Percentiles rank a stretch among this genome's conserved stretches.
These are phyloP conservation scores for Okamejei kenojei DNA, from an alignment of 2,797 vertebrate genomes.

Conservation along the genomic window DNA sequence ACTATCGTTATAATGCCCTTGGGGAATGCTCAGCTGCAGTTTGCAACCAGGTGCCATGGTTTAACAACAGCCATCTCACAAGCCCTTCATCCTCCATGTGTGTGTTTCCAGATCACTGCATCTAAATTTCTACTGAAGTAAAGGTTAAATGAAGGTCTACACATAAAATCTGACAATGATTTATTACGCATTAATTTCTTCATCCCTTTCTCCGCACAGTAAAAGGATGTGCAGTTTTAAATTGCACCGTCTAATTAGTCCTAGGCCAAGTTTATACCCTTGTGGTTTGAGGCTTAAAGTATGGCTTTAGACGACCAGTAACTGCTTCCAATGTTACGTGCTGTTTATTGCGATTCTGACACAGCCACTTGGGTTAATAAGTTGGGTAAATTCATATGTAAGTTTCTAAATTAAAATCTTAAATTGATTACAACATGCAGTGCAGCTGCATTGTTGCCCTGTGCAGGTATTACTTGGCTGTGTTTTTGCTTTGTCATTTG, in stretches of 20 bases:
- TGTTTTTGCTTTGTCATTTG: conserved; percentile 17
- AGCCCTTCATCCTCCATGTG: background rate
- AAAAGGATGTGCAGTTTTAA: background rate
- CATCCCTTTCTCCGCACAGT: background rate
- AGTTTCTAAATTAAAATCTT: background rate
- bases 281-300: background rate
- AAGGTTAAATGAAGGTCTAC: background rate
- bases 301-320: background rate
- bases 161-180: background rate
- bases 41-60: background rate
- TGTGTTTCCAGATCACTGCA: background rate
- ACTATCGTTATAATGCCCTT: background rate
- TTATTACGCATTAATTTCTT: background rate
- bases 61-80: background rate
- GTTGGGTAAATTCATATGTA: background rate
- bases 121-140: background rate
- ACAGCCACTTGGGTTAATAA: background rate
- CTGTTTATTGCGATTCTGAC: background rate
- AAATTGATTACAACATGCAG: background rate
- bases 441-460: background rate
- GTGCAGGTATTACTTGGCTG: background rate
- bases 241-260: background rate
- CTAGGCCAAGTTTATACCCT: background rate
- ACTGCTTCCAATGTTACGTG: background rate
- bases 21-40: background rate